phyloP scores from a whole-genome alignment of 2,888 invertebrate species.

The Napeogenes inachia region DNA sequence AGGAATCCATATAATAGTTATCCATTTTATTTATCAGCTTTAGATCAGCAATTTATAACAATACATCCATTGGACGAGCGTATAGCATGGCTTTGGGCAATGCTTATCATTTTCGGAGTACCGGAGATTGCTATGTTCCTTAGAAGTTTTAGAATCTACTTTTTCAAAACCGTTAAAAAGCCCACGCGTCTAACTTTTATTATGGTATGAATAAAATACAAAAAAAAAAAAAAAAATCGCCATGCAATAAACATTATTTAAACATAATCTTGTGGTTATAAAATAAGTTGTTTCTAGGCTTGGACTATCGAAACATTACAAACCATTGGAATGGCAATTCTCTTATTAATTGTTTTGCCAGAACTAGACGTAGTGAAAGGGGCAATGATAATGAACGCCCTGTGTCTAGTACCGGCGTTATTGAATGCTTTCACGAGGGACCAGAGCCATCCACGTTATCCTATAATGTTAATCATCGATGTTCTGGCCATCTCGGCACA shows the following conservation, averaged over 20 bases:
- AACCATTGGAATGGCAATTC: conserved; percentile 84
- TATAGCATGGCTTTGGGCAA: conserved; percentile 87
- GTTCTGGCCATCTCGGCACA: conserved; percentile 80
- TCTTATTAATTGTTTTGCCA: conserved; percentile 87
- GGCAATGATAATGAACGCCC: conserved; percentile 89
- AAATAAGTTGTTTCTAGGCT: conserved; percentile 53
- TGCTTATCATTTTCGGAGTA: conserved; percentile 84
- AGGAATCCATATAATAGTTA: too few species aligned
- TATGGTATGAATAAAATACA: conserved; percentile 59
- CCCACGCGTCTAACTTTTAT: conserved; percentile 77
- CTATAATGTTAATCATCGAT: conserved; percentile 70
- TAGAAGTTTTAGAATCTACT: conserved; percentile 82
- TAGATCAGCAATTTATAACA: conserved; percentile 80
- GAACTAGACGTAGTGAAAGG: conserved; percentile 88
- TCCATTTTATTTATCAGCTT: conserved; percentile 56
- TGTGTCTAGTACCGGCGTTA: conserved; percentile 89
- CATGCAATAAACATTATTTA: too few species aligned
- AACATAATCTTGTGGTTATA: too few species aligned
- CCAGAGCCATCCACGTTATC: conserved; percentile 50
- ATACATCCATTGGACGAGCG: conserved; percentile 80
- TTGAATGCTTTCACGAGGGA: conserved; percentile 78
- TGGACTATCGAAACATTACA: conserved; percentile 87
- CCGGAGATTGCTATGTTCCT: conserved; percentile 87
- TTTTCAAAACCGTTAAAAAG: conserved; percentile 82
- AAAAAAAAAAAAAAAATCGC: too few species aligned